Percentiles rank a stretch among this genome's conserved stretches.
These are phyloP conservation scores for Xyrauchen texanus DNA, from an alignment of 2,113 vertebrate genomes.

Conservation along the genomic window DNA sequence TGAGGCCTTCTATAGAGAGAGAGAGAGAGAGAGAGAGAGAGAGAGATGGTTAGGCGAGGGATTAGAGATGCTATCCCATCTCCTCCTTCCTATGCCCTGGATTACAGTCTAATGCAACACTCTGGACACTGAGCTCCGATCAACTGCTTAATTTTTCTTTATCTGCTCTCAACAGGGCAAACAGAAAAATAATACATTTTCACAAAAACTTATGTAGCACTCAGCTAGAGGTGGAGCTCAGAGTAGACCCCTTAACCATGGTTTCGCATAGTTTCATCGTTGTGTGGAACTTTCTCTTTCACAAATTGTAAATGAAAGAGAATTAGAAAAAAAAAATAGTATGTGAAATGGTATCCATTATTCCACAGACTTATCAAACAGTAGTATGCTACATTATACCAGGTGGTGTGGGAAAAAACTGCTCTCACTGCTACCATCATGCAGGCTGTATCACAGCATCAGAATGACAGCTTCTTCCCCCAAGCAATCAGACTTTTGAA, in stretches of 20 bases:
- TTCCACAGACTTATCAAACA: too few relatives aligned
- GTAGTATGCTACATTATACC: too few relatives aligned
- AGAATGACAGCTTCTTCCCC: too few relatives aligned
- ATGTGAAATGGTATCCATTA: too few relatives aligned
- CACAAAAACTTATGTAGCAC: conserved; percentile 58
- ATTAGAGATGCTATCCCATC: conserved; percentile 49
- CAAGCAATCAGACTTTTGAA: too few relatives aligned
- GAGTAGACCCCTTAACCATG: background rate
- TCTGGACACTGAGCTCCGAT: conserved; percentile 72
- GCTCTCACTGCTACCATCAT: too few relatives aligned
- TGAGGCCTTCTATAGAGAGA: too few relatives aligned
- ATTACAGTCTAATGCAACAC: conserved; percentile 78
- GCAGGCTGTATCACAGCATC: too few relatives aligned
- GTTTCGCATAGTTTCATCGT: conserved; percentile 22
- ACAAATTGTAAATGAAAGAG: background rate
- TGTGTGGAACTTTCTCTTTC: background rate
- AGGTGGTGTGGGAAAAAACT: too few relatives aligned
- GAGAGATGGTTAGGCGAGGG: background rate
- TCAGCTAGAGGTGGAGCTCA: conserved; percentile 12
- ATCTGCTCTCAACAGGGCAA: conserved; percentile 62
- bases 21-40: too few relatives aligned
- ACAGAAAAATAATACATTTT: conserved; percentile 50
- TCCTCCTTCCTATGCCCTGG: conserved; percentile 63
- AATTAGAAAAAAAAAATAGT: too few relatives aligned
- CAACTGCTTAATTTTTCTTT: conserved; percentile 72